Evolutionary conservation across 1,140 invertebrate species (phyloP), one percentile per base, ranked within the genome.

Genomic region (Meloidogyne floridensis): DNA sequence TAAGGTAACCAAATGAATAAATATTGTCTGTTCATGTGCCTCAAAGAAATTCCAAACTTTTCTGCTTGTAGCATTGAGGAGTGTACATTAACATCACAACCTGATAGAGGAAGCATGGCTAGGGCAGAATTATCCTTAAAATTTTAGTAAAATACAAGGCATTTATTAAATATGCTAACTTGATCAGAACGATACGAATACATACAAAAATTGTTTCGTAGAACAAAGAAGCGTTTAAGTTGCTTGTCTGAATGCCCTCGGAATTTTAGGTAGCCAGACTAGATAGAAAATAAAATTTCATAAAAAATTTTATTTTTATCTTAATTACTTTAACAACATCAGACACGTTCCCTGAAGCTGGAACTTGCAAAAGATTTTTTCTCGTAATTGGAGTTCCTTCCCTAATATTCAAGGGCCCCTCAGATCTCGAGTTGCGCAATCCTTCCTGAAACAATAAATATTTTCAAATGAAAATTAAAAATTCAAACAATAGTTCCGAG

Each of bases 181-280:
- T 81, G 69, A 80, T 86, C 80, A 54, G 83, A 74, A 9, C 80
- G 72, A 59, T 86, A 86, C 7, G 88, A 89, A 71, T 90, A 89
- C 10, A 89, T 79, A 78, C 88, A 90, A 83, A 89, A 89, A 76
- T 90, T 84, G 70, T 88, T 84, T 56, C 88, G 87, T 9, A 89
- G 80, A 9, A 87, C 87, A 72, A 90, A 87, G 77, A 81, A 89
- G 54, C 88, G 83, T 65, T 85, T 75, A 56, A 86, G 69, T 13
- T 75, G 71, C 78, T 83, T 85, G 54, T 82, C 84, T 54, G 83
- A 59, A 54, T 82, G 47, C 1, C 82, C 84, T 54, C 84, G 81
- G 77, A 89, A 87, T 74, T 82, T 76, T 54, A 89, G 83, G 59
- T 75, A 78, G 20, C 86, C 77, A 9, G 82, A 54, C 69, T 84